Evolutionary conservation across 2,797 vertebrate genomes (phyloP).

Genomic region (Ctenopoma kingsleyae): DNA sequence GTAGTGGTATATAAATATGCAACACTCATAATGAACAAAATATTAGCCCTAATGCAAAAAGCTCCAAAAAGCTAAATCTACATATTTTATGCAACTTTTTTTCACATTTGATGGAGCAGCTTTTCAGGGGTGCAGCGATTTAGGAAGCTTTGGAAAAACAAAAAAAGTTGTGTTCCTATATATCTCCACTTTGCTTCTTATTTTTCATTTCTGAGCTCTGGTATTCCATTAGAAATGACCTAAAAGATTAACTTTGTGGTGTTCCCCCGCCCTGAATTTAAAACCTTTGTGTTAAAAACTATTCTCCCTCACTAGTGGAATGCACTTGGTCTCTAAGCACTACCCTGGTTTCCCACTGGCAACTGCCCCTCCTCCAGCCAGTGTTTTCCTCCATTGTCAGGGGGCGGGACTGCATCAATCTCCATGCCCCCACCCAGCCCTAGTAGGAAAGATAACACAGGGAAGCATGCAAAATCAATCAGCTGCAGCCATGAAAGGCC

Average conservation of each 20-base stretch:
- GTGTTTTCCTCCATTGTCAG: slow-evolving; percentile 19
- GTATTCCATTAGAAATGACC: not conserved
- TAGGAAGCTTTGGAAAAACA: no score
- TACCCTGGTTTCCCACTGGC: slow-evolving; percentile 14
- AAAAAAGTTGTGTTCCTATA: no score
- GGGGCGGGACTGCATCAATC: slow-evolving; percentile 21
- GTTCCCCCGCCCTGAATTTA: slow-evolving; percentile 19
- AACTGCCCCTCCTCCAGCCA: slow-evolving; percentile 28
- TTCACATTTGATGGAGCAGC: no score
- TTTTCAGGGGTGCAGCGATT: no score
- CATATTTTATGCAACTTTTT: no score
- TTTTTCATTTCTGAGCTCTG: not conserved
- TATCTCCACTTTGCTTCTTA: not conserved
- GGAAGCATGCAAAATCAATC: slow-evolving; percentile 84
- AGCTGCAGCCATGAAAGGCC: slow-evolving; percentile 79
- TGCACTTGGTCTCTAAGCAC: slow-evolving; percentile 39
- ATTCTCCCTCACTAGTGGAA: slow-evolving; percentile 8
- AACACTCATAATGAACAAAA: no score
- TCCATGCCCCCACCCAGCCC: not conserved
- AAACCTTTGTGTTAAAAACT: slow-evolving; percentile 18
- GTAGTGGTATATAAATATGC: no score
- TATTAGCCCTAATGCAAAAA: no score
- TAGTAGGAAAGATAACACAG: slow-evolving; percentile 48
- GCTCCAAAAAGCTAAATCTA: no score
- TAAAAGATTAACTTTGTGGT: slow-evolving; percentile 20